Conservation (phyloP, 2,113 vertebrate genomes). For the Atrichornis clamosus region DNA sequence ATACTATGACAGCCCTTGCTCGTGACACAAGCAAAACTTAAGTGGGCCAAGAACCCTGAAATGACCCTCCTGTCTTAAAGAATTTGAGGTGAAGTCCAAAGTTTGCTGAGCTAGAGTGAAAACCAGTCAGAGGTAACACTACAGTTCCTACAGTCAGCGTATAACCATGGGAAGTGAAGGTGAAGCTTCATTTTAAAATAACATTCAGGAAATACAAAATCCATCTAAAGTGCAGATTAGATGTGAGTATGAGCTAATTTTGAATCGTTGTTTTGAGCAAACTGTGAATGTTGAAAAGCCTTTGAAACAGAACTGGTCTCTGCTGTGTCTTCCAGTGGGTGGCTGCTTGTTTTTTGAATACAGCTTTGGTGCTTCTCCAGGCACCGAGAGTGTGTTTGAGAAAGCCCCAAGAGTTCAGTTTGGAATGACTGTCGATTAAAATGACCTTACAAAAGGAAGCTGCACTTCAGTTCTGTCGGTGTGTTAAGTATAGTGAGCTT, state of each 20-base stretch:
- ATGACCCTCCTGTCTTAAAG: background rate
- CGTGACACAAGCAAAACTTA: background rate
- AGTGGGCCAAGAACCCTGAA: background rate
- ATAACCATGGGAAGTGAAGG: background rate
- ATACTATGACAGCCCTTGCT: background rate
- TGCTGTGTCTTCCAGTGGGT: background rate
- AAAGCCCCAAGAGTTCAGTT: background rate
- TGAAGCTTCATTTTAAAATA: background rate
- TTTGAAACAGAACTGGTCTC: background rate
- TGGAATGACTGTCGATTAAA: background rate
- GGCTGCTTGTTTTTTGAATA: background rate
- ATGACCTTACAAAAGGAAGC: background rate
- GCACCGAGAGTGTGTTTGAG: background rate
- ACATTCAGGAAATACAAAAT: background rate
- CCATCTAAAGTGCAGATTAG: background rate
- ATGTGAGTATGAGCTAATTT: background rate
- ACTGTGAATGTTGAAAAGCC: background rate
- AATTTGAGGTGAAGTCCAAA: background rate
- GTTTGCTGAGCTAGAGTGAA: background rate
- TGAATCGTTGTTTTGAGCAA: accelerated
- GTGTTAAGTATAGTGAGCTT: background rate
- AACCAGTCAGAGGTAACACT: background rate
- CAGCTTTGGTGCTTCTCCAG: background rate
- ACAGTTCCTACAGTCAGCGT: background rate
- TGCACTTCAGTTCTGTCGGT: background rate